Conservation (phyloP, 2,888 invertebrate species). For the Beris morrisii region DNA sequence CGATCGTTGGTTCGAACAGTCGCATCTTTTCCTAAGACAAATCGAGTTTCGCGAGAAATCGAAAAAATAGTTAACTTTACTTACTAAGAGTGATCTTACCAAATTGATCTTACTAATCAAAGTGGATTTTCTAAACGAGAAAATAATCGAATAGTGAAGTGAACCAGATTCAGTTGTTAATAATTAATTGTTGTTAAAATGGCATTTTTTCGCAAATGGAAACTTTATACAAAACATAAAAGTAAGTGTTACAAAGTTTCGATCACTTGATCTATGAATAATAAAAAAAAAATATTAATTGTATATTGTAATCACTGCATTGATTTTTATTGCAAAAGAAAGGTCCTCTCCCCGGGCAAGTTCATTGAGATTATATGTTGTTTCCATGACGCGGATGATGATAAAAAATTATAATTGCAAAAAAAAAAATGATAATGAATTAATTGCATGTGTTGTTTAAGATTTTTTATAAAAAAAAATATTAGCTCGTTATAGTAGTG, state of each 20-base stretch:
- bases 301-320: background rate
- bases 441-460: too few species aligned
- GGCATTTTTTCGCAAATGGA: conserved; percentile 48
- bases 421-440: too few species aligned
- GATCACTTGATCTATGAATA: background rate
- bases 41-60: background rate
- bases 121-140: background rate
- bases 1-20: conserved; percentile 9
- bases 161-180: background rate
- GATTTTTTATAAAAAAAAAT: too few species aligned
- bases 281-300: conserved; percentile 5
- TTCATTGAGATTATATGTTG: too few species aligned
- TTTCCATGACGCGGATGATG: too few species aligned
- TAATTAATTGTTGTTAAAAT: conserved; percentile 38
- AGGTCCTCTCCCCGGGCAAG: too few species aligned
- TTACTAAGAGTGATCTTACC: background rate
- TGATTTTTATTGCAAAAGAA: too few species aligned
- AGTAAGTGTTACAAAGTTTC: conserved; percentile 43
- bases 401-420: too few species aligned
- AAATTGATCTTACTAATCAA: background rate
- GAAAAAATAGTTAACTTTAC: background rate
- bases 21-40: background rate
- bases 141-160: background rate
- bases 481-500: too few species aligned
- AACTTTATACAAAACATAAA: conserved; percentile 47